A percentile compares a stretch with the other conserved stretches of the same genome.
phyloP scores from a whole-genome alignment of 2,113 vertebrate genomes.

The Phylloscopus trochiloides region DNA sequence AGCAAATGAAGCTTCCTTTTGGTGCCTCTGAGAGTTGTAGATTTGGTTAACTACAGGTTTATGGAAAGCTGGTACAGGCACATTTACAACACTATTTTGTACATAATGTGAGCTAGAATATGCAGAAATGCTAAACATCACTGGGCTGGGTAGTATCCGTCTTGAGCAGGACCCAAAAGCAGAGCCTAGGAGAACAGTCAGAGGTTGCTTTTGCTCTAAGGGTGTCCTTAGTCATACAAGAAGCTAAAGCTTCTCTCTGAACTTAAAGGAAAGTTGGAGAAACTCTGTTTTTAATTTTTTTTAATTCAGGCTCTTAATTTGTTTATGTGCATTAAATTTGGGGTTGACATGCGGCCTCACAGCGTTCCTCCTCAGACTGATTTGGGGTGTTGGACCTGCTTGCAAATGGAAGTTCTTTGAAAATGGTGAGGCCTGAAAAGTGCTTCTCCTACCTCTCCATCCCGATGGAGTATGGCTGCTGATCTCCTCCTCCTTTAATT shows the following conservation, averaged over 20 bases:
- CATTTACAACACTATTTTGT: background rate
- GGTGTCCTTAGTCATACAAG: background rate
- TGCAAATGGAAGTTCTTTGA: background rate
- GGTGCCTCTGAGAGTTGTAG: background rate
- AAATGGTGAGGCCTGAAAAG: background rate
- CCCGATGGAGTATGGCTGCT: rapidly evolving
- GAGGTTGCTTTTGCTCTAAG: background rate
- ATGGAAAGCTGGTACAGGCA: background rate
- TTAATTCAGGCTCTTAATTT: background rate
- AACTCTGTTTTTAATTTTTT: background rate
- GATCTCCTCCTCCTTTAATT: background rate
- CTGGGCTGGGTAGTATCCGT: background rate
- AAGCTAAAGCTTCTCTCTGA: background rate
- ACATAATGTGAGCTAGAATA: background rate
- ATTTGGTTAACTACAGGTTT: background rate
- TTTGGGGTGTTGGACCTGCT: rapidly evolving
- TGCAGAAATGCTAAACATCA: background rate
- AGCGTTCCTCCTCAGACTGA: background rate
- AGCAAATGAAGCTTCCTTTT: background rate
- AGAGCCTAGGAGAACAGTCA: background rate
- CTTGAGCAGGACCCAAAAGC: background rate
- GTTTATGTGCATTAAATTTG: background rate
- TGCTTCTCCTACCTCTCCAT: background rate
- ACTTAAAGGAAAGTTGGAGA: background rate
- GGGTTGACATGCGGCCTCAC: background rate